These are phyloP conservation scores for Ceramica pisi DNA, from an alignment of 2,888 invertebrate species.

Conservation along the genomic window DNA sequence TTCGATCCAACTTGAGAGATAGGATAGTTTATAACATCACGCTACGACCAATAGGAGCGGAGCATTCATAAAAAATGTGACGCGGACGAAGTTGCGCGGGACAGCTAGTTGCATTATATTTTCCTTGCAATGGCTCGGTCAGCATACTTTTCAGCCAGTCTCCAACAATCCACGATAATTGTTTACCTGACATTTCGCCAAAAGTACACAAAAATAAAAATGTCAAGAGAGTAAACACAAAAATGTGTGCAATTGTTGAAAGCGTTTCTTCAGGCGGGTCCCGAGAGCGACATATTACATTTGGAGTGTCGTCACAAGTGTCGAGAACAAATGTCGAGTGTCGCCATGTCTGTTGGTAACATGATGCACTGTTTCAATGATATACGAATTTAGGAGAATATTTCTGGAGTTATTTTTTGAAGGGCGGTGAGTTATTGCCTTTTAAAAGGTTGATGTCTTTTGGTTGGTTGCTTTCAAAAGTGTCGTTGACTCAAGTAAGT, in stretches of 20 bases:
- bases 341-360: slow-evolving; percentile 54
- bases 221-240: slow-evolving; percentile 52
- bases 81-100: no score
- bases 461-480: neutral
- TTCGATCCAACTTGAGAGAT: no score
- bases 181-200: slow-evolving; percentile 48
- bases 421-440: slow-evolving; percentile 14
- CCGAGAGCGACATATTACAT: slow-evolving; percentile 70
- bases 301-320: slow-evolving; percentile 64
- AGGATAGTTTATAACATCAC: no score
- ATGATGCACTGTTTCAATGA: slow-evolving; percentile 65
- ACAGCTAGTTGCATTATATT: neutral
- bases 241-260: slow-evolving; percentile 64
- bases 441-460: slow-evolving; percentile 32
- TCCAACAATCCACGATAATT: slow-evolving; percentile 29
- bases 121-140: neutral
- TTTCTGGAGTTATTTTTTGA: slow-evolving; percentile 21
- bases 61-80: no score
- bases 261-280: slow-evolving; percentile 63
- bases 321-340: slow-evolving; percentile 63
- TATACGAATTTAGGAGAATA: slow-evolving; percentile 41
- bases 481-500: neutral
- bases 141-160: neutral
- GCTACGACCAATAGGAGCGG: no score
- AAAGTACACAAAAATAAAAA: slow-evolving; percentile 50